Percentiles rank a stretch among this genome's conserved stretches.
These are phyloP conservation scores for Psittacula echo DNA, from an alignment of 2,797 vertebrate species.

Conservation along the genomic window DNA sequence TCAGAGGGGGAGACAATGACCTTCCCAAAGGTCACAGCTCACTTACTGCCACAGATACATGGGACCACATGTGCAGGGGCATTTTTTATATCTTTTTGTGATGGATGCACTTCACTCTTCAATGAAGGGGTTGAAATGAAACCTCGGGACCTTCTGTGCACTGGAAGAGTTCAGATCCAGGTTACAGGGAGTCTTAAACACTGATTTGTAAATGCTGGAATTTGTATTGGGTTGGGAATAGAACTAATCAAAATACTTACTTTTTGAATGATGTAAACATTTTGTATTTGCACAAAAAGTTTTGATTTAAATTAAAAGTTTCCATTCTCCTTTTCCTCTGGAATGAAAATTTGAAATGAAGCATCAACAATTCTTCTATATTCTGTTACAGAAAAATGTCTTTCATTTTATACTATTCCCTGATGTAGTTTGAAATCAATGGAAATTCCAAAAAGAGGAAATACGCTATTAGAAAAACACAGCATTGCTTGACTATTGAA, in stretches of 20 bases:
- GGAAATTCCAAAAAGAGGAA: neutral
- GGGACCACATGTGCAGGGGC: neutral
- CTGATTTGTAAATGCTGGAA: neutral
- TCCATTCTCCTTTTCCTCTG: neutral
- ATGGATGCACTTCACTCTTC: neutral
- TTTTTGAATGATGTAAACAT: neutral
- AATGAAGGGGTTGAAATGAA: neutral
- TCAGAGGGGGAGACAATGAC: neutral
- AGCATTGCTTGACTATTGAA: neutral
- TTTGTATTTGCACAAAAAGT: neutral
- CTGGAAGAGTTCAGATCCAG: neutral
- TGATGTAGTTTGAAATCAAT: neutral
- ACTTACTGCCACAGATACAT: neutral
- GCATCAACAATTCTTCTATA: neutral
- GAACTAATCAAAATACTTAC: neutral
- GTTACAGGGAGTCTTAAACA: neutral
- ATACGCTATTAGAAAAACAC: neutral
- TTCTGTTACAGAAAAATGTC: neutral
- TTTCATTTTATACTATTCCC: neutral
- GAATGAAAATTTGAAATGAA: neutral
- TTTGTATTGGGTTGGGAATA: neutral
- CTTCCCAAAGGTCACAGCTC: neutral
- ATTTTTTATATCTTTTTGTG: neutral
- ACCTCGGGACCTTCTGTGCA: neutral
- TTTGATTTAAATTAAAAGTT: neutral